phyloP scores from a whole-genome alignment of 37 sponge, comb jelly and placozoan species.

The Tethya wilhelma region DNA sequence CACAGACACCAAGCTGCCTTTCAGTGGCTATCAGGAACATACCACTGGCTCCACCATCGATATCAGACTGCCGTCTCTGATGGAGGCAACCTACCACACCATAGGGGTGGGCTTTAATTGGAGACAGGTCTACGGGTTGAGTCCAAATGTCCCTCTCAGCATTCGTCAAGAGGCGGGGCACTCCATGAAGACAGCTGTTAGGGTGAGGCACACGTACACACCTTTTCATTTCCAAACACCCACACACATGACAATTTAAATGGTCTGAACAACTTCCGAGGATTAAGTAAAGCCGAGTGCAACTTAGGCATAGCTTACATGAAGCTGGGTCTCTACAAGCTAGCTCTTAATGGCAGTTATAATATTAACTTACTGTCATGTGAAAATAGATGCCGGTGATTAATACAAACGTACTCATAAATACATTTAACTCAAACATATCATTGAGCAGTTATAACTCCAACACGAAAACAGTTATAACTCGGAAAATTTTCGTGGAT shows the following conservation, averaged over 20 bases:
- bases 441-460: too few relatives aligned
- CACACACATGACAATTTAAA: too few relatives aligned
- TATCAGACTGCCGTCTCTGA: too few relatives aligned
- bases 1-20: slow-evolving; percentile 49
- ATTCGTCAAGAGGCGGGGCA: slow-evolving; percentile 79
- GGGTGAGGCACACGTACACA: slow-evolving; percentile 41
- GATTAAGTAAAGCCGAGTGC: slow-evolving; percentile 72
- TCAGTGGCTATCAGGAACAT: slow-evolving; percentile 70
- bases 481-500: too few relatives aligned
- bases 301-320: slow-evolving; percentile 72
- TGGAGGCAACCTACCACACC: too few relatives aligned
- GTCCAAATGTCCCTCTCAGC: slow-evolving; percentile 36
- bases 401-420: too few relatives aligned
- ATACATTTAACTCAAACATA: too few relatives aligned
- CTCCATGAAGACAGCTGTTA: slow-evolving; percentile 80
- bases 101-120: slow-evolving; percentile 51
- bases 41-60: slow-evolving; percentile 42
- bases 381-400: slow-evolving; percentile 23
- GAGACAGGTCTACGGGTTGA: slow-evolving; percentile 69
- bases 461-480: too few relatives aligned
- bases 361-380: slow-evolving; percentile 9
- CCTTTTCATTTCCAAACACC: too few relatives aligned
- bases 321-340: slow-evolving; percentile 59
- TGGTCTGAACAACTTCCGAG: slow-evolving; percentile 57
- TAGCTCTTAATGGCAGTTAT: too few relatives aligned